A percentile compares a stretch with the other conserved stretches of the same genome.
phyloP scores from a whole-genome alignment of 2,113 vertebrate genomes.

The Myotis yumanensis region DNA sequence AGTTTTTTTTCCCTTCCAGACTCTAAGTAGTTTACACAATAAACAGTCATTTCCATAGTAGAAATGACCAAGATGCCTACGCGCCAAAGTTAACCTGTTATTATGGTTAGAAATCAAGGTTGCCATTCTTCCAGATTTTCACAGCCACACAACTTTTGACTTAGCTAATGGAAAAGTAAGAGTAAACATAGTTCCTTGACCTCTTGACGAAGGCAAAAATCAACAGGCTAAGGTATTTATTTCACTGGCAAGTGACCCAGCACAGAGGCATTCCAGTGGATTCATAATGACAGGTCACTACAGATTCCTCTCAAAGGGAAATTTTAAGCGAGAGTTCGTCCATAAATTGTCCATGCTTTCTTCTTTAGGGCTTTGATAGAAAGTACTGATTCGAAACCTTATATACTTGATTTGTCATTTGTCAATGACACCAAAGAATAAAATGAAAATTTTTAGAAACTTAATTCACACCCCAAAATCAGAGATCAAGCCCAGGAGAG shows the following conservation, averaged over 20 bases:
- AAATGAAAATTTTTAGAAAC: not conserved
- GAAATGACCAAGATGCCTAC: slow-evolving; percentile 66
- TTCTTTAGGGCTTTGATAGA: not conserved
- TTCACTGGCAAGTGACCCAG: not conserved
- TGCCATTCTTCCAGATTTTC: slow-evolving; percentile 67
- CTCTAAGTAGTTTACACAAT: slow-evolving; percentile 70
- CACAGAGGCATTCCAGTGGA: not conserved
- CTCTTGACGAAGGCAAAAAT: slow-evolving; percentile 37
- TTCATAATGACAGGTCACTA: not conserved
- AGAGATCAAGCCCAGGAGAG: not conserved
- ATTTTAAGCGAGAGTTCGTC: not conserved
- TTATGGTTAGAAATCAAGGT: slow-evolving; percentile 72
- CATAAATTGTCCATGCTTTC: not conserved
- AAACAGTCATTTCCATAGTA: slow-evolving; percentile 68
- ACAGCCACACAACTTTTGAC: slow-evolving; percentile 62
- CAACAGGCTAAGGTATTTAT: slow-evolving; percentile 12
- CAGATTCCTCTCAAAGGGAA: not conserved
- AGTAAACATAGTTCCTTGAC: slow-evolving; percentile 23
- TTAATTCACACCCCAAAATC: not conserved
- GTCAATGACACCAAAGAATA: not conserved
- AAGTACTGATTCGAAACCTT: not conserved
- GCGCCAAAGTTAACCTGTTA: slow-evolving; percentile 53
- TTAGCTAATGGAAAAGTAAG: slow-evolving; percentile 18
- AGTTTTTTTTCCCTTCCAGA: slow-evolving; percentile 19
- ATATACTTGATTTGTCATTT: not conserved